phyloP scores from a whole-genome alignment of 2,113 vertebrate species.

The Clupea harengus region DNA sequence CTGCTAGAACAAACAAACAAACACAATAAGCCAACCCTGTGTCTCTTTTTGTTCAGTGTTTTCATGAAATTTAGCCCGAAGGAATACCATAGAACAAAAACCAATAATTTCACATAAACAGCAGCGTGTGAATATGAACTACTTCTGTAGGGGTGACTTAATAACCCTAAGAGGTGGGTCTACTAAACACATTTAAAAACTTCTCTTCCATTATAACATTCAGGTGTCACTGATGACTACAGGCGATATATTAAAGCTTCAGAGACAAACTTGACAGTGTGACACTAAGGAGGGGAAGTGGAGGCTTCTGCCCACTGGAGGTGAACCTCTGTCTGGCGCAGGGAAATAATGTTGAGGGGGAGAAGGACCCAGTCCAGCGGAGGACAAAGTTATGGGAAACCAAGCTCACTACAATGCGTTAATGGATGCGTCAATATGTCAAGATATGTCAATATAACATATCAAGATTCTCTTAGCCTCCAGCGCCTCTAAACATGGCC shows the following conservation, averaged over 20 bases:
- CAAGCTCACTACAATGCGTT: neutral
- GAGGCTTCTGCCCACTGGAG: neutral
- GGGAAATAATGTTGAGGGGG: neutral
- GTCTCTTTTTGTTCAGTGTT: too few species aligned
- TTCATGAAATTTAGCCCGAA: too few species aligned
- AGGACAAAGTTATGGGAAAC: neutral
- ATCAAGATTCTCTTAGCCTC: too few species aligned
- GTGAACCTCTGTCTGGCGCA: neutral
- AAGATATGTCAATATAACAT: neutral
- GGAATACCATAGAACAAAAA: neutral
- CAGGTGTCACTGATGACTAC: constrained; percentile 53
- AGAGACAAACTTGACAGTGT: neutral
- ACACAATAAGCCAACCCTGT: too few species aligned
- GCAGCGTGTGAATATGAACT: too few species aligned
- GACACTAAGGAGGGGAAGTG: neutral
- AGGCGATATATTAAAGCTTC: constrained; percentile 57
- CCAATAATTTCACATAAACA: neutral
- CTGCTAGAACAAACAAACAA: too few species aligned
- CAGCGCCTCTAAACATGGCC: too few species aligned
- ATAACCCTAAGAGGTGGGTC: too few species aligned
- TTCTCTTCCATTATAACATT: too few species aligned
- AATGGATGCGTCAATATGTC: neutral
- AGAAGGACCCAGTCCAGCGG: neutral
- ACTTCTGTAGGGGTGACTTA: too few species aligned
- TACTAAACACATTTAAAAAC: too few species aligned